Percentiles rank a stretch among this genome's conserved stretches.
Conservation (phyloP, 2,113 vertebrate genomes). For the Hippocampus zosterae region DNA sequence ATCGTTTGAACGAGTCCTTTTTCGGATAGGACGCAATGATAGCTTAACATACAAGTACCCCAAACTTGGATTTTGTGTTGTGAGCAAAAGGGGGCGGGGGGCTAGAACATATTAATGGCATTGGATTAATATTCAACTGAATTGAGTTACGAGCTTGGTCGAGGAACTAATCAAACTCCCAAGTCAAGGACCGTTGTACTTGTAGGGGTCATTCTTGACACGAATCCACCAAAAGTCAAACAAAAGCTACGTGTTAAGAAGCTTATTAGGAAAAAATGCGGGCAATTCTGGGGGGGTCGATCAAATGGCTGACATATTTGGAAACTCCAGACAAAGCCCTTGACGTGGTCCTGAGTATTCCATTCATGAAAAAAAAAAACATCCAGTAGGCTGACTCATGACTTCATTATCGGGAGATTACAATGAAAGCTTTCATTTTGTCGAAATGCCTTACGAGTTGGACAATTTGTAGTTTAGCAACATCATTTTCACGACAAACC, state of each 20-base stretch:
- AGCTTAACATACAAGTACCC: no score
- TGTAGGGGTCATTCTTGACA: not conserved
- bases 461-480: not conserved
- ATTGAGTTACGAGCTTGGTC: not conserved
- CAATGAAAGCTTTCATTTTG: conserved; percentile 29
- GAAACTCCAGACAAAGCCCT: conserved; percentile 51
- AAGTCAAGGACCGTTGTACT: not conserved
- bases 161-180: not conserved
- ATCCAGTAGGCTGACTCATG: conserved; percentile 58
- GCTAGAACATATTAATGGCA: no score
- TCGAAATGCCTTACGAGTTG: not conserved
- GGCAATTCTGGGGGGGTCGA: conserved; percentile 29
- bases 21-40: no score
- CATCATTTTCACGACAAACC: not conserved
- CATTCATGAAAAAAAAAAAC: conserved; percentile 58
- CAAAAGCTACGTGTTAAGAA: conserved; percentile 50
- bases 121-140: not conserved
- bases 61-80: no score
- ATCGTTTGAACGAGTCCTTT: not conserved
- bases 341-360: conserved; percentile 56
- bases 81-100: no score
- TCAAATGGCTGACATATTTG: conserved; percentile 48
- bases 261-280: conserved; percentile 37
- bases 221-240: not conserved
- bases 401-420: conserved; percentile 36